These are phyloP conservation scores for Manis crassicaudata DNA, from an alignment of 2,797 vertebrate species.

Conservation along the genomic window DNA sequence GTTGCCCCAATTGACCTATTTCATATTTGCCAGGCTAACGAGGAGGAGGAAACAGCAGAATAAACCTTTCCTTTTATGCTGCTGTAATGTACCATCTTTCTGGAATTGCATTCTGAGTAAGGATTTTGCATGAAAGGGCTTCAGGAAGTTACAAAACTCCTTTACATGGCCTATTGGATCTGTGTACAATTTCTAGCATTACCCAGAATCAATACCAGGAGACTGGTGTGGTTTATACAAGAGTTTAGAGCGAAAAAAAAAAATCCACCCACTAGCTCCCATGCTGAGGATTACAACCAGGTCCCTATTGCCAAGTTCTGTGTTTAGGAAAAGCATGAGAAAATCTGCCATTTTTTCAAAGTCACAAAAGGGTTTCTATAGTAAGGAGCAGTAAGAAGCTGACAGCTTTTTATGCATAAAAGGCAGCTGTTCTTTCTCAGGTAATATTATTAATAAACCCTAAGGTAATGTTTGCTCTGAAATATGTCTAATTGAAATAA, in stretches of 20 bases:
- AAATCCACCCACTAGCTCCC: slow-evolving; percentile 92
- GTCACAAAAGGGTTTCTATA: slow-evolving; percentile 89
- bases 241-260: slow-evolving; percentile 91
- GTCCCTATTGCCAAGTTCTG: slow-evolving; percentile 93
- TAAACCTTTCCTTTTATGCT: slow-evolving; percentile 62
- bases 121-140: slow-evolving; percentile 82
- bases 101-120: slow-evolving; percentile 79
- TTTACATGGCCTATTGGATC: slow-evolving; percentile 85
- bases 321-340: slow-evolving; percentile 95
- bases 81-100: slow-evolving; percentile 69
- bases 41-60: slow-evolving; percentile 39
- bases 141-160: slow-evolving; percentile 87
- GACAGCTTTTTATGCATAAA: slow-evolving; percentile 90
- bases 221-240: slow-evolving; percentile 92
- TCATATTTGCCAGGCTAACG: slow-evolving; percentile 54
- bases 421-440: slow-evolving; percentile 98
- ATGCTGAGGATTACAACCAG: slow-evolving; percentile 93
- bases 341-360: slow-evolving; percentile 89
- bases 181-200: slow-evolving; percentile 88
- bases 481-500: slow-evolving; percentile 94
- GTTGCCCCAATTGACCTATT: slow-evolving; percentile 70
- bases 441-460: slow-evolving; percentile 96
- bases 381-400: slow-evolving; percentile 85
- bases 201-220: slow-evolving; percentile 92
- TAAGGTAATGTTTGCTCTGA: slow-evolving; percentile 90